phyloP scores from a whole-genome alignment of 1,140 invertebrate genomes.

The Leptinotarsa undecemlineata region DNA sequence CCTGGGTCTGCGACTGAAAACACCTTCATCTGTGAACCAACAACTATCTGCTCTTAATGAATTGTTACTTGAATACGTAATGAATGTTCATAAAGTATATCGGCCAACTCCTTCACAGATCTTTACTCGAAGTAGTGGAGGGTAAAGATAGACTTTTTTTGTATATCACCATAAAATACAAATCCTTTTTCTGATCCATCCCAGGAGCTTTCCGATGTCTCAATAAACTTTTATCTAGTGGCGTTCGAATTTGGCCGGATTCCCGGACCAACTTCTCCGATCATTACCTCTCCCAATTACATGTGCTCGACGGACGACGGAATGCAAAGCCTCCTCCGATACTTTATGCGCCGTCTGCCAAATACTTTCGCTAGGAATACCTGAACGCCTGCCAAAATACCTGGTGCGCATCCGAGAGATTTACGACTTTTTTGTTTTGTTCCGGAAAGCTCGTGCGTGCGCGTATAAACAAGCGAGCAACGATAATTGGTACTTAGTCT shows the following conservation, averaged over 20 bases:
- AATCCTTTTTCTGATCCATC: background rate
- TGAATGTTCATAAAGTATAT: too few relatives aligned
- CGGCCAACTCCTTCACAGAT: too few relatives aligned
- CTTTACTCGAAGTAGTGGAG: background rate
- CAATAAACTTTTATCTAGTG: background rate
- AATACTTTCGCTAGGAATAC: constrained; percentile 9
- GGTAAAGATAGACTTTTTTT: background rate
- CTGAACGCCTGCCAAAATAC: constrained; percentile 35
- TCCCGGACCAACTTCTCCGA: constrained; percentile 26
- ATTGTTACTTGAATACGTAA: too few relatives aligned
- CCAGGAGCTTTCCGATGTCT: background rate
- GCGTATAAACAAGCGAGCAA: background rate
- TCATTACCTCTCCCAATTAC: constrained; percentile 36
- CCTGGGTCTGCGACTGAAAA: too few relatives aligned
- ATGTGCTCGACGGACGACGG: constrained; percentile 26
- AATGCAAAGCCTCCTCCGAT: constrained; percentile 15
- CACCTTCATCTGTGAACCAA: too few relatives aligned
- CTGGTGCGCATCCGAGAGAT: constrained; percentile 19
- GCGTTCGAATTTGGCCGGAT: background rate
- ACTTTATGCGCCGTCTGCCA: constrained; percentile 11
- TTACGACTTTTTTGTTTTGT: constrained; percentile 6
- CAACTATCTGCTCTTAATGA: too few relatives aligned
- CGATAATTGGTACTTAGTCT: background rate
- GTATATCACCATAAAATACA: background rate
- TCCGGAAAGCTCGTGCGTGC: background rate